Evolutionary conservation across 2,888 invertebrate genomes (phyloP).

Genomic region (Leucophenga maculata): DNA sequence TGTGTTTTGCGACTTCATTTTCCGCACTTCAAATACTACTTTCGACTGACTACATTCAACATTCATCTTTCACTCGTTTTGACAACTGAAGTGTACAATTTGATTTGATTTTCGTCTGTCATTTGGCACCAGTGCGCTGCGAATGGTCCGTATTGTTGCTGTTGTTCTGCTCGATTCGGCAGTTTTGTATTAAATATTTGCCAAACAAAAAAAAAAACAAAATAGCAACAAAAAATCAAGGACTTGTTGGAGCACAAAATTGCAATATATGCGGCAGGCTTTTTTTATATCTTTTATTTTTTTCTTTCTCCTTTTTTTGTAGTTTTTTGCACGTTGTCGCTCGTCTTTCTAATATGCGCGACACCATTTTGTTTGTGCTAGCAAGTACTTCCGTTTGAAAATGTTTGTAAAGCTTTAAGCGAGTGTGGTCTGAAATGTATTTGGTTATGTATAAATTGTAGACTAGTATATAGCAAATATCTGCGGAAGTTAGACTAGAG

Average conservation of each 20-base stretch:
- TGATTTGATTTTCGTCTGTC: conserved; percentile 61
- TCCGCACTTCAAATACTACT: conserved; percentile 24
- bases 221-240: not conserved
- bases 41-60: conserved; percentile 16
- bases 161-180: conserved; percentile 6
- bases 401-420: not conserved
- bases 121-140: conserved; percentile 32
- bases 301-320: not conserved
- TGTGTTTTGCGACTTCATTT: conserved; percentile 30
- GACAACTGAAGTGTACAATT: conserved; percentile 60
- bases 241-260: not conserved
- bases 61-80: no score
- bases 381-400: conserved; percentile 14
- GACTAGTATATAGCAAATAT: no score
- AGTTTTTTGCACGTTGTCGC: not conserved
- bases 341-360: conserved; percentile 15
- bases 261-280: conserved; percentile 5
- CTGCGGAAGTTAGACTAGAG: no score
- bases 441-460: no score
- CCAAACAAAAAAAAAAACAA: not conserved
- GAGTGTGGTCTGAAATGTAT: no score
- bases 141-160: conserved; percentile 26
- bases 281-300: not conserved
- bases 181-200: conserved; percentile 14
- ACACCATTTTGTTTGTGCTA: conserved; percentile 23